Conservation (phyloP, 2,113 vertebrate species). For the Carassius gibelio region DNA sequence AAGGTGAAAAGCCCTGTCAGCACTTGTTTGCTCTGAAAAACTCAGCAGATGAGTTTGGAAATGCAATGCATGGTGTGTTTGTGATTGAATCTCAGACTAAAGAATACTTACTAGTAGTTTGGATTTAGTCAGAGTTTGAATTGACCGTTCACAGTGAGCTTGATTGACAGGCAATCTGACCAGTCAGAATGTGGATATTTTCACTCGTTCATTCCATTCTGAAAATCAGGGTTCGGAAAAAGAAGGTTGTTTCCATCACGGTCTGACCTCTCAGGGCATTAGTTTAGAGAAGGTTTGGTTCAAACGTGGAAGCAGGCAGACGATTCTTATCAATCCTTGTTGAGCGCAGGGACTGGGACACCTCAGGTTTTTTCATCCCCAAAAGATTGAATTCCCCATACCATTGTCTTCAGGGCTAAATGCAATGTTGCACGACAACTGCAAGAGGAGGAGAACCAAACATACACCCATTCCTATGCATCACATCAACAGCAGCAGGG, state of each 20-base stretch:
- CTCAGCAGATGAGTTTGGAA: constrained; percentile 36
- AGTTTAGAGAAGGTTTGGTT: constrained; percentile 61
- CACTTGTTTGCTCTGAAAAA: constrained; percentile 30
- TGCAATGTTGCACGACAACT: constrained; percentile 38
- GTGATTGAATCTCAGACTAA: background rate
- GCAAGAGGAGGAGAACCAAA: constrained; percentile 24
- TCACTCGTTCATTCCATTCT: constrained; percentile 59
- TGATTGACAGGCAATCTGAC: too few species aligned
- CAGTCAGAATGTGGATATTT: too few species aligned
- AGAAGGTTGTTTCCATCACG: constrained; percentile 61
- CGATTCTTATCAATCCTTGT: constrained; percentile 55
- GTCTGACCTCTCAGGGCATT: constrained; percentile 57
- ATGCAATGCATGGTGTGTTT: background rate
- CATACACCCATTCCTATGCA: constrained; percentile 48
- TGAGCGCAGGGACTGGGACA: constrained; percentile 6
- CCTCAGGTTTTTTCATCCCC: constrained; percentile 55
- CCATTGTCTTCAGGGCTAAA: constrained; percentile 63
- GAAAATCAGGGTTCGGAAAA: constrained; percentile 67
- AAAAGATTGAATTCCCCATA: constrained; percentile 54
- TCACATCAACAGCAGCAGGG: constrained; percentile 57
- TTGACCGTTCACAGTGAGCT: too few species aligned
- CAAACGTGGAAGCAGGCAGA: constrained; percentile 61
- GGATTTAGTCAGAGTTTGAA: too few species aligned
- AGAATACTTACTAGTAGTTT: background rate
- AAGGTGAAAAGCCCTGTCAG: background rate